Evolutionary conservation across 35 echinoderm and acorn worm genomes (phyloP).

Genomic region (Hemicentrotus pulcherrimus): DNA sequence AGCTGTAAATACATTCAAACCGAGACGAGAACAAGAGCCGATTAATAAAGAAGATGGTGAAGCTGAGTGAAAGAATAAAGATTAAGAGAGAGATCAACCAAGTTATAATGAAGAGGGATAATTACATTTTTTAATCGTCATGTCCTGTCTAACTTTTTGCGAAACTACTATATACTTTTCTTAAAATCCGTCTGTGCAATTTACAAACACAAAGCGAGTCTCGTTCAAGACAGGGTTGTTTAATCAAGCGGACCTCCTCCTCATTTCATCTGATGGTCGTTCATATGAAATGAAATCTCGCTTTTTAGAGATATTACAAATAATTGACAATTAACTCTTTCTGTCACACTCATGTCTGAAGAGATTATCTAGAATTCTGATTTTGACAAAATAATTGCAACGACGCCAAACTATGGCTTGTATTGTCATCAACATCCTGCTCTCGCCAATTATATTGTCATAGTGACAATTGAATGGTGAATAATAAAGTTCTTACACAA

Average conservation of each 20-base stretch:
- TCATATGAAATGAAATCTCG: neutral
- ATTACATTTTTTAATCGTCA: too few relatives aligned
- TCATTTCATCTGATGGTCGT: neutral
- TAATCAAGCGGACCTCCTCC: neutral
- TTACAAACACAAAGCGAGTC: neutral
- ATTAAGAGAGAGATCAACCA: too few relatives aligned
- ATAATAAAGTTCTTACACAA: too few relatives aligned
- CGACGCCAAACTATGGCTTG: neutral
- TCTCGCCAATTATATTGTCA: neutral
- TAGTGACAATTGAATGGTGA: neutral
- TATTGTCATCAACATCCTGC: neutral
- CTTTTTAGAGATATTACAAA: neutral
- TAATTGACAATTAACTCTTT: neutral
- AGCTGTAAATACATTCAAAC: too few relatives aligned
- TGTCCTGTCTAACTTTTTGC: too few relatives aligned
- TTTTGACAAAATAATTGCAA: neutral
- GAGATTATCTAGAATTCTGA: neutral
- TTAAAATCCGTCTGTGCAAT: neutral
- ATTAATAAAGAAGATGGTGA: too few relatives aligned
- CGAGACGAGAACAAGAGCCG: too few relatives aligned
- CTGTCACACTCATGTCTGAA: neutral
- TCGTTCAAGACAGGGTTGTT: neutral
- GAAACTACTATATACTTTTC: neutral
- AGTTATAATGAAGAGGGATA: too few relatives aligned
- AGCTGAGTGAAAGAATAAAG: too few relatives aligned